Conservation (phyloP, 2,113 vertebrate genomes). For the Protobothrops mucrosquamatus region DNA sequence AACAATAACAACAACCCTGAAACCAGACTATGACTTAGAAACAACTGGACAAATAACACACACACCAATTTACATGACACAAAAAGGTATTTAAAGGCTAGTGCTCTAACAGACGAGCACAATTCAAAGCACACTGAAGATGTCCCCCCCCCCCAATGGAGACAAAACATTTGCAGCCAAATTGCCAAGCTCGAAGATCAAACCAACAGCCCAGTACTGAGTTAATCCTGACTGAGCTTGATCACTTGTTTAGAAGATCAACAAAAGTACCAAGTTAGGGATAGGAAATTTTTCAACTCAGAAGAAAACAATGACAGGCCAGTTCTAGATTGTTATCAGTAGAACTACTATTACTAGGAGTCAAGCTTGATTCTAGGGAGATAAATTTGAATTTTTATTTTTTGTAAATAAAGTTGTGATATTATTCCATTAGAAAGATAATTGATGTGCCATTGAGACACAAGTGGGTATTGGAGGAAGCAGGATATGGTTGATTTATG, state of each 20-base stretch:
- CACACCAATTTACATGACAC: no score
- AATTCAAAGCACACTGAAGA: no score
- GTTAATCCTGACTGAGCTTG: not conserved
- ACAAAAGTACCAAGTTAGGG: not conserved
- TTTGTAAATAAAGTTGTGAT: not conserved
- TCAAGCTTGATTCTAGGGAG: not conserved
- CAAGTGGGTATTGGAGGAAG: not conserved
- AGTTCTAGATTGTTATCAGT: not conserved
- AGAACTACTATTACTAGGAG: not conserved
- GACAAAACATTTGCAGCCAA: no score
- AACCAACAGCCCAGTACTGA: not conserved
- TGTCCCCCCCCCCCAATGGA: no score
- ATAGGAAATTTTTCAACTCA: not conserved
- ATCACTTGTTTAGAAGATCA: not conserved
- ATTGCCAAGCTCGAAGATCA: no score
- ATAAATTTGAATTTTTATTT: not conserved
- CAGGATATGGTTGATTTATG: slow-evolving; percentile 17
- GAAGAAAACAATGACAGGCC: not conserved
- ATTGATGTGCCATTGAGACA: not conserved
- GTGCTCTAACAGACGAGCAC: no score
- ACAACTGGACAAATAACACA: no score
- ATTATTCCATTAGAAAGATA: slow-evolving; percentile 21
- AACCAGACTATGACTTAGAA: no score
- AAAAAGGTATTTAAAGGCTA: no score
- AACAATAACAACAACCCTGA: no score